Evolutionary conservation across 2,888 invertebrate species (phyloP).

Genomic region (Augochlorella aurata): DNA sequence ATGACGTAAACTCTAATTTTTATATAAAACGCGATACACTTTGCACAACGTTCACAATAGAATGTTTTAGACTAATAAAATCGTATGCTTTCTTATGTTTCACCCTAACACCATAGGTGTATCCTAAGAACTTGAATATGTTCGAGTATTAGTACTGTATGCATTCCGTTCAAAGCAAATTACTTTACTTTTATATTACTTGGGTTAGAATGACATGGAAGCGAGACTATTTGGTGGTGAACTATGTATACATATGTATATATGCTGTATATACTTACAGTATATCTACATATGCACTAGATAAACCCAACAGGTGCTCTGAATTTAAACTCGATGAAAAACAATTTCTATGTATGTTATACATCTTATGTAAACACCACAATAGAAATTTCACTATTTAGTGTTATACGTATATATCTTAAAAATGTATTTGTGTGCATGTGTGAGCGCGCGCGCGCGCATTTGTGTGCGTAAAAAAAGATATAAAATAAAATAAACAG

Average conservation of each 20-base stretch:
- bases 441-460: not conserved
- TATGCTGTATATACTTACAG: constrained; percentile 3
- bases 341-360: constrained; percentile 37
- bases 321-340: constrained; percentile 55
- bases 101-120: constrained; percentile 3
- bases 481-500: constrained; percentile 11
- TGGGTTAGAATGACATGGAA: constrained; percentile 69
- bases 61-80: not conserved
- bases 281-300: constrained; percentile 30
- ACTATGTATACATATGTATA: constrained; percentile 46
- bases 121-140: constrained; percentile 10
- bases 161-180: constrained; percentile 56
- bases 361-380: constrained; percentile 44
- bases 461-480: not conserved
- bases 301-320: constrained; percentile 78
- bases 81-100: not conserved
- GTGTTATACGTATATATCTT: not conserved
- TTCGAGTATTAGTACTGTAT: constrained; percentile 51
- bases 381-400: constrained; percentile 47
- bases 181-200: constrained; percentile 55
- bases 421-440: not conserved
- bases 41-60: not conserved
- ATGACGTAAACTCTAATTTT: constrained; percentile 8
- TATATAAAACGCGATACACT: constrained; percentile 1
- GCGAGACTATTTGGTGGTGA: constrained; percentile 66